phyloP scores from a whole-genome alignment of 2,888 invertebrate species.

The Matsumyia berberina region DNA sequence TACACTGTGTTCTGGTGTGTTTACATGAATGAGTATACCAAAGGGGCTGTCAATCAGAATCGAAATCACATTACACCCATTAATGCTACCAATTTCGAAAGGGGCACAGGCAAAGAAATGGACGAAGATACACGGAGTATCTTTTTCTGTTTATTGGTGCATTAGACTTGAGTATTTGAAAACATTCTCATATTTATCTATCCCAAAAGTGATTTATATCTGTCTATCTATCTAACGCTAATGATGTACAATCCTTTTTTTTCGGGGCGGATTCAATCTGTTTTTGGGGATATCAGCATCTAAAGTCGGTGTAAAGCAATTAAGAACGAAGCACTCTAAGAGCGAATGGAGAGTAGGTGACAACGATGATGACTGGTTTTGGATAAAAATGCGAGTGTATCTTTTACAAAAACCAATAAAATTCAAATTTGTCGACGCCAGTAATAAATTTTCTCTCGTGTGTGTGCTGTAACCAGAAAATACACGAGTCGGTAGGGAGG shows the following conservation, averaged over 20 bases:
- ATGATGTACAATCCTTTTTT: slow-evolving; percentile 50
- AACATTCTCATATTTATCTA: slow-evolving; percentile 43
- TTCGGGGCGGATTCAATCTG: slow-evolving; percentile 10
- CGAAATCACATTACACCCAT: slow-evolving; percentile 73
- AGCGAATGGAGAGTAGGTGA: slow-evolving; percentile 38
- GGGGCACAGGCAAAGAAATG: background rate
- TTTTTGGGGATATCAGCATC: slow-evolving; percentile 32
- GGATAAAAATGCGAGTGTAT: slow-evolving; percentile 48
- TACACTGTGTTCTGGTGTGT: slow-evolving; percentile 43
- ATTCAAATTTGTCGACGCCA: slow-evolving; percentile 72
- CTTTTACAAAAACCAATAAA: slow-evolving; percentile 61
- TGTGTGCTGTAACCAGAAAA: slow-evolving; percentile 28
- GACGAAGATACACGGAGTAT: slow-evolving; percentile 32
- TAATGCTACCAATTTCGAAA: slow-evolving; percentile 57
- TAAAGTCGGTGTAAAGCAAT: slow-evolving; percentile 40
- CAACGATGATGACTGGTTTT: slow-evolving; percentile 57
- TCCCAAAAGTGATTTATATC: slow-evolving; percentile 45
- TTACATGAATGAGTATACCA: slow-evolving; percentile 59
- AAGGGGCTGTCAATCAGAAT: slow-evolving; percentile 74
- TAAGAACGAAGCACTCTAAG: background rate
- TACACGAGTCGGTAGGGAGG: background rate
- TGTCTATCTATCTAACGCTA: slow-evolving; percentile 10
- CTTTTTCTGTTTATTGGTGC: slow-evolving; percentile 40
- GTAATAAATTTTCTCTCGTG: slow-evolving; percentile 59
- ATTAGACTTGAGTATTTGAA: slow-evolving; percentile 42